These are phyloP conservation scores for Acropora yongei DNA, from an alignment of 64 coral and sea anemone genomes.

Conservation along the genomic window DNA sequence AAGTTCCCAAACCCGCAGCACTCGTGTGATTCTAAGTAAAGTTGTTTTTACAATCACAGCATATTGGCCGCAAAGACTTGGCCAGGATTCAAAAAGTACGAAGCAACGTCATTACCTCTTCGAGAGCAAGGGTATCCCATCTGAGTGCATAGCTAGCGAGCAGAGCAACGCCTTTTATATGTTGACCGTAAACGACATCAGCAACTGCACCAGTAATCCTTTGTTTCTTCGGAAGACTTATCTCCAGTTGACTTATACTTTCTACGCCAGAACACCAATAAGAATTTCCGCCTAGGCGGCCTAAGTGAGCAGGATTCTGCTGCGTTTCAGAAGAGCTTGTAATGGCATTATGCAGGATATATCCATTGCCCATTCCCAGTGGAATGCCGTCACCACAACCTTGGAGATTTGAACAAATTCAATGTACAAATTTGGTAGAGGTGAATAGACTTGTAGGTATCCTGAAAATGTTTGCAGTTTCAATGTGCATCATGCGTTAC, in stretches of 20 bases:
- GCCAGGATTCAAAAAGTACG: too few species aligned
- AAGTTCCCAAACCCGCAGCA: too few species aligned
- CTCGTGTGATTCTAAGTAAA: too few species aligned
- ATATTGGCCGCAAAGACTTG: too few species aligned
- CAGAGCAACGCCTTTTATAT: background rate
- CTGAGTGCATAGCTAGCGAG: accelerated
- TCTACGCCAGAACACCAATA: background rate
- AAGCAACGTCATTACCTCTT: background rate
- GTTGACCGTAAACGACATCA: background rate
- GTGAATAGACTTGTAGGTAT: too few species aligned
- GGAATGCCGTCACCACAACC: background rate
- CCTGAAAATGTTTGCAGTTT: too few species aligned
- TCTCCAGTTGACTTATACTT: background rate
- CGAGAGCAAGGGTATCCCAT: background rate
- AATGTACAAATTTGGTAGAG: background rate
- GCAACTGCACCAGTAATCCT: background rate
- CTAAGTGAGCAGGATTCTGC: background rate
- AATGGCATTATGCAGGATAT: background rate
- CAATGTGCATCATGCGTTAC: too few species aligned
- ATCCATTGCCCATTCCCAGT: constrained; percentile 8
- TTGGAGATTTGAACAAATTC: background rate
- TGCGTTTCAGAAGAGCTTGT: background rate
- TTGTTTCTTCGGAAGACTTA: background rate
- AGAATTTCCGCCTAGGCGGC: background rate
- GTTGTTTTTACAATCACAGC: too few species aligned